phyloP scores from a whole-genome alignment of 2,888 invertebrate species.

The Oxystoma pomonae region DNA sequence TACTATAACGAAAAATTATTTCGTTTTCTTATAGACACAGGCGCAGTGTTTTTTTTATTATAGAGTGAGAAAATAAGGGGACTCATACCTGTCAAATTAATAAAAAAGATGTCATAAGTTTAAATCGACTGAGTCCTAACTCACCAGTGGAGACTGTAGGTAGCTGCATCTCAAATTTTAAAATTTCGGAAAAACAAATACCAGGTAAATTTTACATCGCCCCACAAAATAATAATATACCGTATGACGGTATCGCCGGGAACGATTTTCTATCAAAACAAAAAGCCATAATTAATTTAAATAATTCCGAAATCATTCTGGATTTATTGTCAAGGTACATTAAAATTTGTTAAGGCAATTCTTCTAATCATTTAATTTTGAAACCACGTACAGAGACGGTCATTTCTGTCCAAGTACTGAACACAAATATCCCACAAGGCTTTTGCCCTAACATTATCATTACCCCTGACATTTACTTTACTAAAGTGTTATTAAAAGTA shows the following conservation, averaged over 20 bases:
- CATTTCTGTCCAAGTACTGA: slow-evolving; percentile 22
- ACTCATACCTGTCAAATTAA: neutral
- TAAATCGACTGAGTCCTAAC: slow-evolving; percentile 14
- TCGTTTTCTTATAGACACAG: slow-evolving; percentile 28
- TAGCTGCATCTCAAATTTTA: neutral
- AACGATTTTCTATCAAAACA: slow-evolving; percentile 24
- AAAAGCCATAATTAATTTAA: slow-evolving; percentile 17
- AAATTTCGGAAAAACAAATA: neutral
- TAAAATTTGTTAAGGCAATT: neutral
- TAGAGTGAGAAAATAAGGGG: slow-evolving; percentile 12
- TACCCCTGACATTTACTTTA: slow-evolving; percentile 21
- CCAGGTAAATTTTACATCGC: slow-evolving; percentile 1
- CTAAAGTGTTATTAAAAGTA: slow-evolving; percentile 15
- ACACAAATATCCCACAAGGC: slow-evolving; percentile 22
- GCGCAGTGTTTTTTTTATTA: slow-evolving; percentile 22
- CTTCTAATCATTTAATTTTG: slow-evolving; percentile 8
- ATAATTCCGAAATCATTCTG: neutral
- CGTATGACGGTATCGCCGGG: slow-evolving; percentile 28
- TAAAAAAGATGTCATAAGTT: slow-evolving; percentile 1
- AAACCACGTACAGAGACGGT: slow-evolving; percentile 25
- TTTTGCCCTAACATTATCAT: slow-evolving; percentile 22
- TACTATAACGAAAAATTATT: neutral
- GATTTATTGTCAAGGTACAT: neutral
- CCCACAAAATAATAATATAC: slow-evolving; percentile 10
- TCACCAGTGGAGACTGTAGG: slow-evolving; percentile 14